Evolutionary conservation across 2,113 vertebrate genomes (phyloP), one percentile per base, ranked within the genome.

Genomic region (Antechinus flavipes): DNA sequence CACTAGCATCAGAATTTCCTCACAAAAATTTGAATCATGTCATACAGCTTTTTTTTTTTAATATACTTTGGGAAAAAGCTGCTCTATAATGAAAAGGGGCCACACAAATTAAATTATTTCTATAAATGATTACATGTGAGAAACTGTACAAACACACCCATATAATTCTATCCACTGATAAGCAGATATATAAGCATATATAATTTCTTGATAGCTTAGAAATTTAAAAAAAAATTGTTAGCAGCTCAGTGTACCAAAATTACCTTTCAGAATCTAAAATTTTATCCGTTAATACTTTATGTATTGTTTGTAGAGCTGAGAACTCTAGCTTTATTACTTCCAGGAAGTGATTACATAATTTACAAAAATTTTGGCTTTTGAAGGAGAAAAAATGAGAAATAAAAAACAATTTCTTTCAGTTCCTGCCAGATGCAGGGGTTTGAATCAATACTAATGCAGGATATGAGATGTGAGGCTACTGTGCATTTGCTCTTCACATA

Each of bases 371-470:
- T 96, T 96, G 94, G 53, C n/a, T 97, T 97, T 92, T 54, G 96
- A 94, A 91, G 92, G 56, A 91, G 92, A 94, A 97, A 93, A 96
- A 94, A 91, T 92, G 89, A 91, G 92, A 94, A 97, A 93, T 90
- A 76, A 95, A 58, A 97, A 96, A 91, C 95, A 95, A 93, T 97
- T 96, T 84, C 30, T n/a, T 90, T 94, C 91, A 91, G 3, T 95
- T 98, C 97, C 95, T 98, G 95, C 91, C 95, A 97, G 93, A 97
- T 94, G 55, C 0, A 89, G 54, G 0, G 0, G 68, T 91, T 61
- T 96, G 90, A 96, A 97, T 98, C 93, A 95, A 91, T 97, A 96
- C 90, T 91, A 90, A 93, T 47, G 54, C 76, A 96, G 96, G 54
- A 94, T 92, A 93, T 12, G 11, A 97, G 91, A 54, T 95, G 92